A percentile compares a stretch with the other conserved stretches of the same genome.
These are phyloP conservation scores for Eledona agricola DNA, from an alignment of 2,888 invertebrate species.

Conservation along the genomic window DNA sequence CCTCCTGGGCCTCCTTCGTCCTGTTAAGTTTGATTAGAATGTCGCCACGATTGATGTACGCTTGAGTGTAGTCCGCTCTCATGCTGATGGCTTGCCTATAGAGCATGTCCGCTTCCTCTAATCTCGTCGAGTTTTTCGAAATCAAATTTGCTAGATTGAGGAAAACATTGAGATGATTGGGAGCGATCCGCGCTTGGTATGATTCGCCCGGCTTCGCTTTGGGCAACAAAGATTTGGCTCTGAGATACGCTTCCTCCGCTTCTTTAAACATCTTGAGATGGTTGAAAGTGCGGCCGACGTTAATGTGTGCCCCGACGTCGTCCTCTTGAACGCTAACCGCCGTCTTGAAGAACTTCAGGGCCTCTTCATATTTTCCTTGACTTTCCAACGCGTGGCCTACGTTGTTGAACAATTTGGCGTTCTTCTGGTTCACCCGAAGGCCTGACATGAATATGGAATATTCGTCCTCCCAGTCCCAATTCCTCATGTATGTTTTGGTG, in stretches of 20 bases:
- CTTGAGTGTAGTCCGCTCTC: conserved; percentile 95
- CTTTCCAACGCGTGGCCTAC: conserved; percentile 95
- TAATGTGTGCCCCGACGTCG: conserved; percentile 96
- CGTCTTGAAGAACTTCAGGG: conserved; percentile 89
- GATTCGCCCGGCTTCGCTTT: conserved; percentile 93
- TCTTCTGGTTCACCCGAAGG: conserved; percentile 83
- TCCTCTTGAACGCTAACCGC: conserved; percentile 94
- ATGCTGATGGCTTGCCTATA: conserved; percentile 97
- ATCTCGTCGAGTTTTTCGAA: conserved; percentile 87
- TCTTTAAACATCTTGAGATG: conserved; percentile 87
- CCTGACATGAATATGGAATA: conserved; percentile 95
- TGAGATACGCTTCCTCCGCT: conserved; percentile 92
- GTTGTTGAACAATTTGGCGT: conserved; percentile 97
- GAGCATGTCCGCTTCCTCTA: conserved; percentile 93
- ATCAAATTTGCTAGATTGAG: conserved; percentile 94
- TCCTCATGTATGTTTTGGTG: conserved; percentile 85
- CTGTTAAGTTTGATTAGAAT: conserved; percentile 94
- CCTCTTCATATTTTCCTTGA: conserved; percentile 73
- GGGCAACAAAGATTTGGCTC: conserved; percentile 87
- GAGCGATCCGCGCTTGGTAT: conserved; percentile 94
- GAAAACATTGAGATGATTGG: conserved; percentile 95
- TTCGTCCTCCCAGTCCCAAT: conserved; percentile 93
- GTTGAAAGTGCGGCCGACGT: conserved; percentile 95
- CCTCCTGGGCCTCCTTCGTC: conserved; percentile 92
- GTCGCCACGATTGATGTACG: conserved; percentile 97